phyloP scores from a whole-genome alignment of 2,888 invertebrate species.

The Ennomos quercinarius region DNA sequence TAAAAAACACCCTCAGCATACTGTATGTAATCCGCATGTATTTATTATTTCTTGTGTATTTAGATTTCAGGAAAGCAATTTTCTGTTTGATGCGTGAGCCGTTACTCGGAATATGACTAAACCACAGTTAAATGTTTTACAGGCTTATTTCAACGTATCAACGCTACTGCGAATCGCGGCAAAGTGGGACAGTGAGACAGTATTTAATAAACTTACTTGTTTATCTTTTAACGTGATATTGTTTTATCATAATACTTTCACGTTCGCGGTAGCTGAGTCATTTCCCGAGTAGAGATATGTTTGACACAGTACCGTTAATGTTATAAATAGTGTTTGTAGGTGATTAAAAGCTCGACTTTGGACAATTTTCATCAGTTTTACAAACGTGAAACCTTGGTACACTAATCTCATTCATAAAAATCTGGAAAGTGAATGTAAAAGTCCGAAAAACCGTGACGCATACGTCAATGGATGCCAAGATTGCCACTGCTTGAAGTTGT shows the following conservation, averaged over 20 bases:
- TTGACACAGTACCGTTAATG: constrained; percentile 15
- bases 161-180: constrained; percentile 18
- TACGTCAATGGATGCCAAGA: constrained; percentile 11
- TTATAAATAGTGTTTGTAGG: constrained; percentile 7
- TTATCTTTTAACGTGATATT: constrained; percentile 12
- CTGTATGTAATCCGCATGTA: constrained; percentile 9
- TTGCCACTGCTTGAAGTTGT: constrained; percentile 9
- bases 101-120: constrained; percentile 40
- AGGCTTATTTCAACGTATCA: constrained; percentile 29
- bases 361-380: constrained; percentile 10
- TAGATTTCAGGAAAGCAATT: constrained; percentile 34
- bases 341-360: constrained; percentile 5
- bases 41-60: constrained; percentile 21
- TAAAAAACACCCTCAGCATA: constrained; percentile 1
- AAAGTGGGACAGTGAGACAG: constrained; percentile 23
- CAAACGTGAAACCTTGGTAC: constrained; percentile 9
- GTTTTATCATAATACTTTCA: constrained; percentile 23
- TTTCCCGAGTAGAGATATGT: constrained; percentile 20
- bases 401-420: constrained; percentile 25
- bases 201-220: constrained; percentile 19
- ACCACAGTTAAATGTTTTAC: constrained; percentile 27
- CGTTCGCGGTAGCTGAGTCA: constrained; percentile 17
- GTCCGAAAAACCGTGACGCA: constrained; percentile 6
- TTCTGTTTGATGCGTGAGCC: constrained; percentile 35
- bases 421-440: constrained; percentile 9